Conservation (phyloP, 1,140 invertebrate genomes). For the Drosophila nannoptera region DNA sequence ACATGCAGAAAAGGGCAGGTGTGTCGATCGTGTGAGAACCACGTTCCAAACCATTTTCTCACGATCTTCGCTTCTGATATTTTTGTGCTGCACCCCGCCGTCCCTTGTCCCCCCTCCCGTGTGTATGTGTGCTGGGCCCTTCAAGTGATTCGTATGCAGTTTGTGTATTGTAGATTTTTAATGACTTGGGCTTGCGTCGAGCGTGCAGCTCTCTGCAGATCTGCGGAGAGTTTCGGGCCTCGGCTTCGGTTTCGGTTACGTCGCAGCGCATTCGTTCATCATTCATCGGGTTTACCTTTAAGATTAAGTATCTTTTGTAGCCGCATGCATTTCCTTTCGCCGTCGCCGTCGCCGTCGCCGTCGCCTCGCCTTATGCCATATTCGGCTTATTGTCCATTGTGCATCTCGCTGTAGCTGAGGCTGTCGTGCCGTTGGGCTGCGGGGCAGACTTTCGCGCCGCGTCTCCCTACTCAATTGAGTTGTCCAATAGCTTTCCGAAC, state of each 20-base stretch:
- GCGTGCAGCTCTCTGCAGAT: constrained; percentile 24
- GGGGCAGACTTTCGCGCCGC: constrained; percentile 9
- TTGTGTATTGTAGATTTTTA: constrained; percentile 76
- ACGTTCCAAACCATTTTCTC: constrained; percentile 80
- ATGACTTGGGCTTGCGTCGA: constrained; percentile 70
- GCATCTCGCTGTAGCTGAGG: constrained; percentile 26
- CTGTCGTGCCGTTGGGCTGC: constrained; percentile 42
- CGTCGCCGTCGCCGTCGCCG: no score
- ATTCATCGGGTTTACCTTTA: constrained; percentile 74
- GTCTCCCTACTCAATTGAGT: neutral
- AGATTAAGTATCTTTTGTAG: constrained; percentile 75
- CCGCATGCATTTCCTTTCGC: constrained; percentile 63
- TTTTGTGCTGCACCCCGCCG: constrained; percentile 41
- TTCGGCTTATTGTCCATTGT: constrained; percentile 59
- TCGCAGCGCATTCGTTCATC: constrained; percentile 66
- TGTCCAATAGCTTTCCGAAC: constrained; percentile 1
- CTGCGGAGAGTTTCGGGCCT: constrained; percentile 44
- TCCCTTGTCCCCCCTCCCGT: constrained; percentile 22
- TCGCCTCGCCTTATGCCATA: constrained; percentile 42
- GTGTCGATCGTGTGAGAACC: constrained; percentile 80
- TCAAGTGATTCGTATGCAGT: constrained; percentile 75
- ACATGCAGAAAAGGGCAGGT: constrained; percentile 78
- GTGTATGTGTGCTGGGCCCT: constrained; percentile 47
- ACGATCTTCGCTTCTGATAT: constrained; percentile 79
- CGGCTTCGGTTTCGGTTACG: constrained; percentile 58